Evolutionary conservation across 1,140 invertebrate genomes (phyloP).

Genomic region (Rhopalosiphum maidis): DNA sequence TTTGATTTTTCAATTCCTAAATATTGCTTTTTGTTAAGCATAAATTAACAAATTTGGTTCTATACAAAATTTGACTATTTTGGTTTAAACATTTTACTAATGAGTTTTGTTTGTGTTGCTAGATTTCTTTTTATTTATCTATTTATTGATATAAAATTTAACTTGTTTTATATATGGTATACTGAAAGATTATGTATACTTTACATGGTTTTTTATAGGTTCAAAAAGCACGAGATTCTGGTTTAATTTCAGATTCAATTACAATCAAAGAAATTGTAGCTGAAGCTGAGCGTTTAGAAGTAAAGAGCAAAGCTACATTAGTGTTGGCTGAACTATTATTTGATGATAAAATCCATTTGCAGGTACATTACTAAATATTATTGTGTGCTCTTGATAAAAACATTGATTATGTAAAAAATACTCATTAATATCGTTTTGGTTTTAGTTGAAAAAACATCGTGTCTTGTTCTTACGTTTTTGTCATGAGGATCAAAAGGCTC

Average conservation of each 20-base stretch:
- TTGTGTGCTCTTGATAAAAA: not conserved
- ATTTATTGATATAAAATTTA: too few species aligned
- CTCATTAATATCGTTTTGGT: constrained; percentile 20
- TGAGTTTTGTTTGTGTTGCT: too few species aligned
- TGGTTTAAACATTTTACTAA: too few species aligned
- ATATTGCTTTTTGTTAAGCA: too few species aligned
- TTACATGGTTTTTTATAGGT: not conserved
- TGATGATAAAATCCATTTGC: constrained; percentile 80
- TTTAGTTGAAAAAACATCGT: constrained; percentile 70
- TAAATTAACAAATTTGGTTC: too few species aligned
- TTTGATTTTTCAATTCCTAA: too few species aligned
- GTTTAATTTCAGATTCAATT: constrained; percentile 62
- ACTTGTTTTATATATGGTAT: too few species aligned
- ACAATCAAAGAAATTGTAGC: constrained; percentile 85
- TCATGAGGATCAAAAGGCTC: constrained; percentile 86
- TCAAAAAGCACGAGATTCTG: constrained; percentile 56
- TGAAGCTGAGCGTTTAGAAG: constrained; percentile 94
- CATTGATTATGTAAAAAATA: not conserved
- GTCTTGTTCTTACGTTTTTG: constrained; percentile 84
- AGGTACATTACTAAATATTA: constrained; percentile 68
- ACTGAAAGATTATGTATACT: not conserved
- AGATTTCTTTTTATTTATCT: too few species aligned
- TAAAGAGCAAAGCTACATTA: constrained; percentile 91
- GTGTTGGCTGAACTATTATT: constrained; percentile 94
- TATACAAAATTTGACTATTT: too few species aligned